Evolutionary conservation across 2,888 invertebrate species (phyloP), one percentile per base, ranked within the genome.

Genomic region (Eristalinus aeneus): DNA sequence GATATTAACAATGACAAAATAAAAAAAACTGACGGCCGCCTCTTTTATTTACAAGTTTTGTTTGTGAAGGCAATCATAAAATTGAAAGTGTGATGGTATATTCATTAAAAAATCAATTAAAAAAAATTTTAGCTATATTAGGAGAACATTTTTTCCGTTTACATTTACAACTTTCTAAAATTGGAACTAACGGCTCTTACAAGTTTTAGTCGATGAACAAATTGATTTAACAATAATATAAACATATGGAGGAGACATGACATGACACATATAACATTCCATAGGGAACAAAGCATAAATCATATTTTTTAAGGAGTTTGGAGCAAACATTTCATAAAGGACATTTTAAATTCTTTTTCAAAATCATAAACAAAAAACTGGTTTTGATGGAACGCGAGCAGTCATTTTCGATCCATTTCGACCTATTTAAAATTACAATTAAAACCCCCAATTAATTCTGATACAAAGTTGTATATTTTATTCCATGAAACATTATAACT

Each of bases 331-430:
- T 46, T 46, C 16, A 46, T 46, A 16, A 8, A 16, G 6, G 16
- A 16, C 4, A 46, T 46, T 6, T 5, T 3, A n/a, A 16, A 16
- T 46, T 46, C 0, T n/a, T 10, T 22, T 54, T 20, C 4, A 54
- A 54, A 54, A 11, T 22, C 6, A 23, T n/a, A 22, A 10, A 6
- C 11, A 27, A 23, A 11, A 23, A 11, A 9, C 1, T 56, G 9
- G 10, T 23, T 56, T 23, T 12, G 22, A 23, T 56, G 11, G 16
- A 23, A 56, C 56, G 56, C 72, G 1, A 83, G 58, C 74, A 79
- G 83, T 84, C 83, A 88, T 85, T 88, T 85, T 82, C 73, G 73
- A 81, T 72, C 87, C 79, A 78, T 67, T 54, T 77, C 31, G 46
- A 1, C 16, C 53, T 46, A 53, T 11, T 77, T 68, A 53, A 8